These are phyloP conservation scores for Chlorocebus sabaeus DNA, from an alignment of 2,113 vertebrate species.

Conservation along the genomic window DNA sequence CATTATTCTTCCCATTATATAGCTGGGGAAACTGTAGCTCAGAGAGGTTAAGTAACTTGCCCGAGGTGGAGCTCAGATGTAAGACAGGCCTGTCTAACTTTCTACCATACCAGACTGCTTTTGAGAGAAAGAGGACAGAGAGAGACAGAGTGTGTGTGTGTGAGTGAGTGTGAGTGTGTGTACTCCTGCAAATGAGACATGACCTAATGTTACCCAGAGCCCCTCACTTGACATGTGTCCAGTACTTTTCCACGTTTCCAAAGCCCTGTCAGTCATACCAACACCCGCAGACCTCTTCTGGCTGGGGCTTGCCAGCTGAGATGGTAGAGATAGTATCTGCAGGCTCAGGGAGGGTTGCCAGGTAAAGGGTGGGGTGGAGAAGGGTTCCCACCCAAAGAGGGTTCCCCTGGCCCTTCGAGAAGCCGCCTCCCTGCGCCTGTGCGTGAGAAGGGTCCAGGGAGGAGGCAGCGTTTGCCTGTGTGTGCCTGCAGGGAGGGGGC, in stretches of 20 bases:
- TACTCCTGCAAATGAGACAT: neutral
- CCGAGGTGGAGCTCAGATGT: neutral
- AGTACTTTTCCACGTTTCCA: neutral
- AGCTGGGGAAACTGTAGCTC: constrained; percentile 44
- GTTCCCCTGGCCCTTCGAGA: neutral
- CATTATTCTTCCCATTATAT: constrained; percentile 22
- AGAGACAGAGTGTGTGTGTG: neutral
- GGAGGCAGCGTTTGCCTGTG: neutral
- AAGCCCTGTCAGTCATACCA: neutral
- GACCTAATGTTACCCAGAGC: neutral
- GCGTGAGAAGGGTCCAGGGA: constrained; percentile 62
- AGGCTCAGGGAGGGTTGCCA: constrained; percentile 44
- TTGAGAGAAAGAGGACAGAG: neutral
- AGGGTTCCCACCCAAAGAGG: constrained; percentile 62
- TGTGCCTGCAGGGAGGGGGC: constrained; percentile 20
- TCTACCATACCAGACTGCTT: neutral
- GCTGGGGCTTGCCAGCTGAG: neutral
- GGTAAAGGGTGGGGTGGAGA: constrained; percentile 51
- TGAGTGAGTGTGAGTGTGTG: no score
- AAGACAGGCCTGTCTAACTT: neutral
- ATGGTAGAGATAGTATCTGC: constrained; percentile 57
- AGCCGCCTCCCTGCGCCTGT: constrained; percentile 53
- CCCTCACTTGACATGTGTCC: neutral
- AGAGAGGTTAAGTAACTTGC: constrained; percentile 46
- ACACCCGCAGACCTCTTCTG: neutral